Conservation (phyloP, 2,113 vertebrate genomes). For the Heterotis niloticus region DNA sequence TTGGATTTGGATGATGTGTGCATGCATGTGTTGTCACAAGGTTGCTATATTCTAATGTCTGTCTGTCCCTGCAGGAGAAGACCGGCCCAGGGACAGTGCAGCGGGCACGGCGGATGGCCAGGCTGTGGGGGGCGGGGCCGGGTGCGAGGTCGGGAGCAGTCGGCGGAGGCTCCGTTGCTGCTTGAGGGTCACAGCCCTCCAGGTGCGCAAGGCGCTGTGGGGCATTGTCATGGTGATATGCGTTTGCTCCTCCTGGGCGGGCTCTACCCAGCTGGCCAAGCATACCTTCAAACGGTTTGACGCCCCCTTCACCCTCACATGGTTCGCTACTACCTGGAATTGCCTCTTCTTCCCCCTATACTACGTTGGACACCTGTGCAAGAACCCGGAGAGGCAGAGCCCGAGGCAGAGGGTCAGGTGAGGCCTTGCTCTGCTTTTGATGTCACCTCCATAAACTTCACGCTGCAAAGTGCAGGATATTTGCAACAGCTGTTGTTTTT, state of each 20-base stretch:
- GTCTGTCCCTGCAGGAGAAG: constrained; percentile 72
- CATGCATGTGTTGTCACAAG: not conserved
- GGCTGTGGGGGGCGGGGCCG: constrained; percentile 54
- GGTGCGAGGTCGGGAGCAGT: constrained; percentile 58
- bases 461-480: not conserved
- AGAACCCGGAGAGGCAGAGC: constrained; percentile 82
- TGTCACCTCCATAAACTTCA: constrained; percentile 25
- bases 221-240: constrained; percentile 82
- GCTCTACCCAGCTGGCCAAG: constrained; percentile 88
- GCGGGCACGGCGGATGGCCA: constrained; percentile 72
- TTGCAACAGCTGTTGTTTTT: not conserved
- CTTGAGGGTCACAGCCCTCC: constrained; percentile 68
- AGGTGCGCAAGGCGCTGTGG: constrained; percentile 78
- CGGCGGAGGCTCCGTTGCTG: constrained; percentile 64
- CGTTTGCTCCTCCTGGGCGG: constrained; percentile 90
- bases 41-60: not conserved
- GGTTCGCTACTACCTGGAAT: constrained; percentile 96
- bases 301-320: constrained; percentile 90
- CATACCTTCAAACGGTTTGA: constrained; percentile 83
- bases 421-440: constrained; percentile 28
- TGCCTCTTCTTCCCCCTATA: constrained; percentile 92
- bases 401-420: constrained; percentile 89
- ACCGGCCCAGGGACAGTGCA: constrained; percentile 74
- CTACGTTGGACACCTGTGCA: constrained; percentile 83
- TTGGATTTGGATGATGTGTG: not conserved